Base-by-base conservation (phyloP, 37 sponge, comb jelly and placozoan species). In the Geodia barretti region DNA sequence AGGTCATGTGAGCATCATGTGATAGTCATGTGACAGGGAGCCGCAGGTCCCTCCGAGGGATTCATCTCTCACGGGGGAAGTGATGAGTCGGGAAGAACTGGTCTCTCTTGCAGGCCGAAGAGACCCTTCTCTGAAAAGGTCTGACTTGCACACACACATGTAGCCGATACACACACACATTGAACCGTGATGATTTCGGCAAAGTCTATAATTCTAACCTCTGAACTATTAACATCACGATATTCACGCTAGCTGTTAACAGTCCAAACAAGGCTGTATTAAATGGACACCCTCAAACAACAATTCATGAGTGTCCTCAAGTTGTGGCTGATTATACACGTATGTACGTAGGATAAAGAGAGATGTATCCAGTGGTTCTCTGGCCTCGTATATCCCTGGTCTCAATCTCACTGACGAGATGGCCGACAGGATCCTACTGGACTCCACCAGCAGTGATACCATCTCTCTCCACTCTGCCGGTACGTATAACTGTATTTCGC, bases 81-180 rank as follows among this genome's bases (percentile, higher is more conserved):
- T 81, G 38, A 75, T 68, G 23, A 75, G 40, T 38, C 19, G 35
- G 2, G 88, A 87, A 0, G 42, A 40, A 30, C 23, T 87, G 7
- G 26, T 87, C 41, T 87, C 54, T 70, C 47, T 87, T 2, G 88
- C 82, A 0, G 88, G 88, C 7, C 75, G 82, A 3, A 87, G 60
- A 28, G 64, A 66, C 3, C 19, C 34, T 42, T 23, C 64, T 24
- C 2, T 39, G 23, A n/a, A 23, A 28, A 72, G 23, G 7, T 28
- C 8, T 36, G 39, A 20, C 73, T 35, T 20, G 17, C 11, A 20
- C 60, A 58, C 19, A 58, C 17, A 58, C 19, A 19, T 11, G 60
- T 58, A 58, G 19, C 19, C 64, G 3, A 28, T 3, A 3, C 64
- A 3, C 8, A 3, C 64, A 9, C 64, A 62, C 28, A 28, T 62